Evolutionary conservation across 2,888 invertebrate species (phyloP), one percentile per base, ranked within the genome.

Genomic region (Ellobium chinense): DNA sequence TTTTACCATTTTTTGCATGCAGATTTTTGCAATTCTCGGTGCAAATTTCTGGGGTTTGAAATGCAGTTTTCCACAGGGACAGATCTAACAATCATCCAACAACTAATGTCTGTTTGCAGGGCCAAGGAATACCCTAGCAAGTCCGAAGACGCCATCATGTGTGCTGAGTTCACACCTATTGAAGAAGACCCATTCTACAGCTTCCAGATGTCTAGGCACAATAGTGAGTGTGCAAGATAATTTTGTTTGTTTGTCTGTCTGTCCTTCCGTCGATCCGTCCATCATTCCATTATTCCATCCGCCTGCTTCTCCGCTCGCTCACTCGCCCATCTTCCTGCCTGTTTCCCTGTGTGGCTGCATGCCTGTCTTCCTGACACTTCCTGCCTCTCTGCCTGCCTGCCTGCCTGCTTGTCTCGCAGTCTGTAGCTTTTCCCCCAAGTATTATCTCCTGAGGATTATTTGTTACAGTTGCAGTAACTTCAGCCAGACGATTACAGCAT

Each of bases 201-300:
- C 56, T 90, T 84, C 69, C 85, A 89, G 72, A 78, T 90, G 72
- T 87, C 89, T 27, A 84, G 90, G 66, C 78, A 89, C 21, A 90
- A 89, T 80, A 88, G 90, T 90, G 82, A 85, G 90, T 87, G 2
- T 7, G 29, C 0, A 24, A 2, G 29, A 2, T 54, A 12, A 27
- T n/a, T 39, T 27, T 34, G 18, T 68, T 21, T 68, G 36, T 68
- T 18, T 68, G 68, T 68, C 21, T 21, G 68, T 63, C 9, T 46
- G 46, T 46, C 18, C 18, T 12, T 18, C 18, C 18, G 46, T 46
- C 24, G 3, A 56, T n/a, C 18, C 24, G 12, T 56, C 46, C 46
- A 46, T 46, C 46, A 46, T 12, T 46, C 46, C 9, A 18, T 46
- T 18, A 46, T n/a, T n/a, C n/a, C n/a, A n/a, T n/a, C n/a, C 46